Base-by-base conservation (phyloP, 53 echinoderm and acorn worm genomes). In the Luidia sarsii region DNA sequence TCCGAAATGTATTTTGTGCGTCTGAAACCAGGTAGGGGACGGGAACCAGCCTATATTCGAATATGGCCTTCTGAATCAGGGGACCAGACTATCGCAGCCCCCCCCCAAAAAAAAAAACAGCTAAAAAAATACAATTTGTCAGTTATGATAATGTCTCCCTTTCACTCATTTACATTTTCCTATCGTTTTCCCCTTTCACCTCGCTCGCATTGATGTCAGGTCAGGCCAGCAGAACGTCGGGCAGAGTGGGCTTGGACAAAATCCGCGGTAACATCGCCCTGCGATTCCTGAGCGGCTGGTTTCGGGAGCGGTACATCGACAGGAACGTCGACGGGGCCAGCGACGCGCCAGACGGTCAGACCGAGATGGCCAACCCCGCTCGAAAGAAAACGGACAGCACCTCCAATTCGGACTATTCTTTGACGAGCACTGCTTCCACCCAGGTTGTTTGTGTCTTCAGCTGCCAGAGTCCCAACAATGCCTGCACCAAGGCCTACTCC, bases 391-490 rank as follows among this genome's bases (percentile, higher is more conserved):
- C 24, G 11, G 67, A 67, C 70, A 77, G 77, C 46, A 45, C 59
- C 3, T 39, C 35, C 20, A 77, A 48, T 57, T 18, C 27, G 28
- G 62, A 32, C 18, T 31, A 33, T 22, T n/a, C n/a, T n/a, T 21
- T 20, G 33, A 48, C 72, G 23, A 72, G 56, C 25, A 50, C 84
- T 1, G 34, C 28, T 7, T 63, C 84, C 50, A 84, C 84, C 0
- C 36, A 81, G 38, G 82, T 92, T 6, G 88, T 82, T 11, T 92
- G 82, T 16, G 82, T 92, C 8, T 92, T 89, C 82, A 92, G 92
- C 43, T 69, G 68, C 29, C 81, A 70, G 3, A 88, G 77, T 43
- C 56, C 43, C 13, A 60, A 31, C 13, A 35, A 77, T 77, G 85
- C 81, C 10, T 85, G 85, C 61, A 59, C 75, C 45, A 70, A 54